phyloP scores from a whole-genome alignment of 2,888 invertebrate genomes.

The Himalopsyche tibetana region DNA sequence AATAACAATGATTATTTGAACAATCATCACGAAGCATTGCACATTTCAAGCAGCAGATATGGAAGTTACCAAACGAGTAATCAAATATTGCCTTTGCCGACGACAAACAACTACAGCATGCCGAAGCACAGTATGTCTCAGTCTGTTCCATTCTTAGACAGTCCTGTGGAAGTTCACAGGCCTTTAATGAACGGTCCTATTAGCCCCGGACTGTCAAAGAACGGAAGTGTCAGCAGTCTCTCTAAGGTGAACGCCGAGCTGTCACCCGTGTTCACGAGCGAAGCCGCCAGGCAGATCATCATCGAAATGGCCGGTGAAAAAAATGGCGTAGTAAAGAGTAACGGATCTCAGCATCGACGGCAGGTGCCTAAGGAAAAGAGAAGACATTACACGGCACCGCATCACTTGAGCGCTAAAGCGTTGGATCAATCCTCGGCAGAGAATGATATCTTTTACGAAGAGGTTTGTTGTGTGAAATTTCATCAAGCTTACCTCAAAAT shows the following conservation, averaged over 20 bases:
- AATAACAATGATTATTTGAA: conserved; percentile 63
- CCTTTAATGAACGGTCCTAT: conserved; percentile 74
- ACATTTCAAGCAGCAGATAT: conserved; percentile 48
- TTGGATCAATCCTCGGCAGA: conserved; percentile 77
- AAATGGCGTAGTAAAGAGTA: conserved; percentile 73
- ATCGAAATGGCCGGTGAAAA: conserved; percentile 84
- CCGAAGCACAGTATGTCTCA: conserved; percentile 69
- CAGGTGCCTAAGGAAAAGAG: conserved; percentile 89
- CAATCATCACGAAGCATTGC: conserved; percentile 55
- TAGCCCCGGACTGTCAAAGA: conserved; percentile 70
- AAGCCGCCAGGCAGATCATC: conserved; percentile 90
- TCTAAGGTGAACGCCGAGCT: conserved; percentile 77
- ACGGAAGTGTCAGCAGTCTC: conserved; percentile 74
- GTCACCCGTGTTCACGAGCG: conserved; percentile 90
- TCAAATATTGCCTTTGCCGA: conserved; percentile 54
- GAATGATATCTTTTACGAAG: conserved; percentile 71
- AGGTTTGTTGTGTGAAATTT: conserved; percentile 69
- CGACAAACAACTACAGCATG: conserved; percentile 52
- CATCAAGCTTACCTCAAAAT: background rate
- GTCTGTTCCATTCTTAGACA: conserved; percentile 74
- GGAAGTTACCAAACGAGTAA: conserved; percentile 52
- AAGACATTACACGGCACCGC: conserved; percentile 91
- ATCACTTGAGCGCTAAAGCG: conserved; percentile 82
- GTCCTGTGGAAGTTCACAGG: conserved; percentile 70
- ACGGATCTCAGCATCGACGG: conserved; percentile 79